Percentiles rank a stretch among this genome's conserved stretches.
Conservation (phyloP, 2,797 vertebrate genomes). For the Dromococcyx pavoninus region DNA sequence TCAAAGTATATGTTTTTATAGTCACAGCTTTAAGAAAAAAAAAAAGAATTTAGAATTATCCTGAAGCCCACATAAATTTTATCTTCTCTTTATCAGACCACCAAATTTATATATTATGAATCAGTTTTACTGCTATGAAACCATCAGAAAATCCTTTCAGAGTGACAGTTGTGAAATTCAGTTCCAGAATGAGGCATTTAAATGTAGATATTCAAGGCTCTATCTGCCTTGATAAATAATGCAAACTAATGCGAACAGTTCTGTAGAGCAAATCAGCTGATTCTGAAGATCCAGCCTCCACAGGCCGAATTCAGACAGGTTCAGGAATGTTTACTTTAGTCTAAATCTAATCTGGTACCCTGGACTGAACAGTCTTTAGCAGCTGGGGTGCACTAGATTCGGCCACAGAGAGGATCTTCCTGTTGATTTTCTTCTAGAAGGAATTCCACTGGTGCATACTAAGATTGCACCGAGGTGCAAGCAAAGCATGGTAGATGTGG, state of each 20-base stretch:
- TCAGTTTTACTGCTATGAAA: neutral
- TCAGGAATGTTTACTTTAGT: neutral
- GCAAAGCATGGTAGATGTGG: accelerated
- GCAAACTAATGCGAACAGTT: neutral
- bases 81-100: neutral
- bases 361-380: neutral
- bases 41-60: neutral
- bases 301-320: neutral
- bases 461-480: neutral
- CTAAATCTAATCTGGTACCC: neutral
- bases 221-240: neutral
- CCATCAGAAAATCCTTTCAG: neutral
- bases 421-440: neutral
- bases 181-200: neutral
- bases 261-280: neutral
- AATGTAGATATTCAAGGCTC: neutral
- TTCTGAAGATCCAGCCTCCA: neutral
- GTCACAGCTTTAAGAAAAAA: neutral
- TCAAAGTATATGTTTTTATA: neutral
- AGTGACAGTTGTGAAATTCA: neutral
- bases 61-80: neutral
- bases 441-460: neutral
- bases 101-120: neutral
- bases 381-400: neutral
- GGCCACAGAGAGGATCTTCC: neutral